These are phyloP conservation scores for Eupithecia vulgata DNA, from an alignment of 2,888 invertebrate species.

Conservation along the genomic window DNA sequence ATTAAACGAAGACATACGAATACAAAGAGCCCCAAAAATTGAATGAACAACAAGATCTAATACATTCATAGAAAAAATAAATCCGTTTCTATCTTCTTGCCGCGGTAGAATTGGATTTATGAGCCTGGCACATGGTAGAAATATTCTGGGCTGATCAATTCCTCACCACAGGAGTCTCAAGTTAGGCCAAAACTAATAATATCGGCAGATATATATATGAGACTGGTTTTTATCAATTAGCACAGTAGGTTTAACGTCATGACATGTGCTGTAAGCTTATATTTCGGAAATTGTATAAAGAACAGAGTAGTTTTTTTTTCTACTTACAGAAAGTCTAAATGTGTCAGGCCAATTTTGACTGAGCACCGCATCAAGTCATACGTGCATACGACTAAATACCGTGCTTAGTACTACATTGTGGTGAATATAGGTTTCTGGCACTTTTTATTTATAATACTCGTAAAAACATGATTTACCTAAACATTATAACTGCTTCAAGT, in stretches of 20 bases:
- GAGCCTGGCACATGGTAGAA: not conserved
- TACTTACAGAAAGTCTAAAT: not conserved
- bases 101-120: slow-evolving; percentile 53
- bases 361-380: no score
- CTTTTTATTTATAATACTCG: not conserved
- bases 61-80: slow-evolving; percentile 57
- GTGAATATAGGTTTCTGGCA: not conserved
- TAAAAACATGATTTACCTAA: not conserved
- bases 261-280: not conserved
- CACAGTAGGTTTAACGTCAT: not conserved
- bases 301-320: no score
- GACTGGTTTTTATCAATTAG: not conserved
- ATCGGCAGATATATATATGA: no score
- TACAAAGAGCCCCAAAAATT: slow-evolving; percentile 44
- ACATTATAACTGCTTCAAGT: not conserved
- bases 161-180: slow-evolving; percentile 1
- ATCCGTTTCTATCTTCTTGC: slow-evolving; percentile 53
- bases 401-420: no score
- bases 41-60: slow-evolving; percentile 54
- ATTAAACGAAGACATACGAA: not conserved
- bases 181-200: not conserved
- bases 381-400: no score
- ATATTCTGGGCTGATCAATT: not conserved
- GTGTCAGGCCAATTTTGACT: not conserved
- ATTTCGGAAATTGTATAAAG: not conserved